These are phyloP conservation scores for Proteles cristata DNA, from an alignment of 2,113 vertebrate species.

Conservation along the genomic window DNA sequence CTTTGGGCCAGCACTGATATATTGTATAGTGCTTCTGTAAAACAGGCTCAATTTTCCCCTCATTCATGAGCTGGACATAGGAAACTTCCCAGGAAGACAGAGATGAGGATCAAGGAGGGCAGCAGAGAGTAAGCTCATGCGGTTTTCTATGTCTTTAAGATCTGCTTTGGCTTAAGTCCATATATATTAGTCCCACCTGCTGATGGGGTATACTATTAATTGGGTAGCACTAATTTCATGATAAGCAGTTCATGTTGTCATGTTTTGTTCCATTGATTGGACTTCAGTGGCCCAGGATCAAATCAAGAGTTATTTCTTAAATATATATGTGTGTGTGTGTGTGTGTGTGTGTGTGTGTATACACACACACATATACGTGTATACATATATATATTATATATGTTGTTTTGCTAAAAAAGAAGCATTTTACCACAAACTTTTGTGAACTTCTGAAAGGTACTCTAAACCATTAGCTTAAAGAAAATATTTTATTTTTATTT, in stretches of 20 bases:
- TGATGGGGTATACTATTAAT: neutral
- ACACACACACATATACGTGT: no score
- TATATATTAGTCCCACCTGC: neutral
- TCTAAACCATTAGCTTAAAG: neutral
- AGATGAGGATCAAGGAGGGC: neutral
- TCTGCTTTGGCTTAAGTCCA: neutral
- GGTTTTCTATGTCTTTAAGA: neutral
- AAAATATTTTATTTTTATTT: slow-evolving; percentile 6
- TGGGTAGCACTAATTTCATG: neutral
- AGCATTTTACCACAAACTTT: neutral
- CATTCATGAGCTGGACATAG: neutral
- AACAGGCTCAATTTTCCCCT: neutral
- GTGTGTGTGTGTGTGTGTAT: no score
- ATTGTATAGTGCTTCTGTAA: neutral
- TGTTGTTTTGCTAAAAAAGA: neutral
- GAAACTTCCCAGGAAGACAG: neutral
- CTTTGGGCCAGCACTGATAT: neutral
- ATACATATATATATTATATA: no score
- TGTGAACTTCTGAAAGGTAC: neutral
- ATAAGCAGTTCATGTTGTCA: neutral
- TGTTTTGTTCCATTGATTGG: neutral
- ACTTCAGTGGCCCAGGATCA: neutral
- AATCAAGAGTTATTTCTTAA: neutral
- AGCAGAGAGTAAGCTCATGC: neutral
- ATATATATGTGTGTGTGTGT: no score